Conservation (phyloP, 2,888 invertebrate species). For the Dicranocentrus wangi region DNA sequence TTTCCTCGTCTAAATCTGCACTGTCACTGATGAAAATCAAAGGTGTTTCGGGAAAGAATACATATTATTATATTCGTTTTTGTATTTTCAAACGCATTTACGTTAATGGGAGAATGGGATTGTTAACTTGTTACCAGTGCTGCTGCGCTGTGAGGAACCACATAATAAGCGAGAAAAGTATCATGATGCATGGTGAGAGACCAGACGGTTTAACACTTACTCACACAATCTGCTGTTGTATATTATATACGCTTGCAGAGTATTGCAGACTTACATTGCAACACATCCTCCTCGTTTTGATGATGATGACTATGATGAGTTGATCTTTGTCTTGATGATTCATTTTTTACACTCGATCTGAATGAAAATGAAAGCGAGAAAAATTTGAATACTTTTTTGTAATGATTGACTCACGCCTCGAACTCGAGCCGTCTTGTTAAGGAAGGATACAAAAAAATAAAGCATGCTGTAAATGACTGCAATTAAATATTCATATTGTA, state of each 20-base stretch:
- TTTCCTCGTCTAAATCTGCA: neutral
- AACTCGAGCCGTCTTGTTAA: slow-evolving; percentile 26
- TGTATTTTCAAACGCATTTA: neutral
- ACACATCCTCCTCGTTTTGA: too few relatives aligned
- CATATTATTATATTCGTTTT: neutral
- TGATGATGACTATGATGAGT: too few relatives aligned
- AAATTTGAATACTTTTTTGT: slow-evolving; percentile 51
- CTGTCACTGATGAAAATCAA: slow-evolving; percentile 30
- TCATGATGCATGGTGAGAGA: neutral
- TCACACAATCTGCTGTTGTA: neutral
- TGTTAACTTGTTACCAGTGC: neutral
- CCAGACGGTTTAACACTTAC: neutral
- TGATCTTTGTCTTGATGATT: slow-evolving; percentile 52
- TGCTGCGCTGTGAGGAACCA: neutral
- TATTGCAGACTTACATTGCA: too few relatives aligned
- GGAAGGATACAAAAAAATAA: slow-evolving; percentile 5
- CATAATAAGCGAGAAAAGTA: neutral
- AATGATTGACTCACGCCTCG: slow-evolving; percentile 55
- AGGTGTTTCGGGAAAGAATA: neutral
- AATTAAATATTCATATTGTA: slow-evolving; percentile 39
- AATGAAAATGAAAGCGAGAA: slow-evolving; percentile 64
- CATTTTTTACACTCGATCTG: slow-evolving; percentile 37
- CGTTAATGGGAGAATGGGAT: neutral
- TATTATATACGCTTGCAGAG: neutral
- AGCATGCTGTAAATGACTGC: slow-evolving; percentile 19